Evolutionary conservation across 2,888 invertebrate genomes (phyloP).

Genomic region (Saturnia japonica): DNA sequence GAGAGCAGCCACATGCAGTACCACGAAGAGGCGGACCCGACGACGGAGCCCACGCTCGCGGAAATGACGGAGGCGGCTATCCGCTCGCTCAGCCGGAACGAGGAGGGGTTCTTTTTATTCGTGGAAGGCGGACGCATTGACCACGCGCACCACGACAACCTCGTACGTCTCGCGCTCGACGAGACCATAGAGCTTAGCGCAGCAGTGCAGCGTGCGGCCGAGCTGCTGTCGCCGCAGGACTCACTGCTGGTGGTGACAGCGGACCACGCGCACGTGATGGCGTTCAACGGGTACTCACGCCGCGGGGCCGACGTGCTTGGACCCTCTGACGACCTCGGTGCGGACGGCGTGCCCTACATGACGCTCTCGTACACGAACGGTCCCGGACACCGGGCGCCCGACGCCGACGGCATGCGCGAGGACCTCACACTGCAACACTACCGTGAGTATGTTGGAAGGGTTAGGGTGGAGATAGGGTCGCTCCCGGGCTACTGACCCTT

Average conservation of each 20-base stretch:
- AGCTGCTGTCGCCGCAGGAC: slow-evolving; percentile 77
- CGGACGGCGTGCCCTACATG: slow-evolving; percentile 79
- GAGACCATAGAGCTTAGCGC: slow-evolving; percentile 85
- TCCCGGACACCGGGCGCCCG: slow-evolving; percentile 74
- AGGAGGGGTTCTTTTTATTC: slow-evolving; percentile 89
- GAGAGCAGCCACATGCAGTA: slow-evolving; percentile 84
- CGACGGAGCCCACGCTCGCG: slow-evolving; percentile 72
- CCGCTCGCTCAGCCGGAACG: slow-evolving; percentile 82
- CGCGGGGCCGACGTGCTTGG: slow-evolving; percentile 73
- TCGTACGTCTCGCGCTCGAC: slow-evolving; percentile 82
- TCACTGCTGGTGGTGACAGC: slow-evolving; percentile 90
- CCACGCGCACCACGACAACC: slow-evolving; percentile 84
- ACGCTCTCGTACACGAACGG: slow-evolving; percentile 85
- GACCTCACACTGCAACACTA: slow-evolving; percentile 65
- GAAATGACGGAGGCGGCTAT: slow-evolving; percentile 84
- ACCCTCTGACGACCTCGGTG: slow-evolving; percentile 61
- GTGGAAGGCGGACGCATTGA: slow-evolving; percentile 87
- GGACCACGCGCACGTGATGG: slow-evolving; percentile 89
- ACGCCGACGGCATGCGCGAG: slow-evolving; percentile 56
- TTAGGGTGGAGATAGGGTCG: not conserved
- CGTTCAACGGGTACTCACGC: slow-evolving; percentile 85
- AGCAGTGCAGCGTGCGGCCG: slow-evolving; percentile 78
- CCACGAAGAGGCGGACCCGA: slow-evolving; percentile 79
- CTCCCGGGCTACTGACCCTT: not conserved
- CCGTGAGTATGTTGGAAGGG: slow-evolving; percentile 38